Evolutionary conservation across 2,113 vertebrate genomes (phyloP).

Genomic region (Phylloscopus trochilus): DNA sequence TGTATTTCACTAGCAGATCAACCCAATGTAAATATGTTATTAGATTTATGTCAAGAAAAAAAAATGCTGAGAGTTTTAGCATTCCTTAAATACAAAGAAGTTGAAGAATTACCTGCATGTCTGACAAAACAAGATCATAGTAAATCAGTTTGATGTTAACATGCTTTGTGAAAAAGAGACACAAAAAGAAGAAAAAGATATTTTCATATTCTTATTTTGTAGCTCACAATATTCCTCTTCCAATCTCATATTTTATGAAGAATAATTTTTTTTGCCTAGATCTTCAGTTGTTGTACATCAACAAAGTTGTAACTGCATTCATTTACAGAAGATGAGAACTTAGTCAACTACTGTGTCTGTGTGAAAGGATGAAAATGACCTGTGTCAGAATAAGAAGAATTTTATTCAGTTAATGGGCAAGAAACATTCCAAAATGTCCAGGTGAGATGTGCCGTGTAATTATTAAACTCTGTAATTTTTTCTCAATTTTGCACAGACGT

Average conservation of each 20-base stretch:
- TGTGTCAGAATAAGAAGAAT: background rate
- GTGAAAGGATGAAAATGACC: background rate
- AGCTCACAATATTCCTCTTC: background rate
- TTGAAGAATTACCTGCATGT: background rate
- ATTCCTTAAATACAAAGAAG: background rate
- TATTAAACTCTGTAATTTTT: background rate
- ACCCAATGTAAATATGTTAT: background rate
- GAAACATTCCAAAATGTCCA: background rate
- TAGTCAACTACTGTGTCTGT: background rate
- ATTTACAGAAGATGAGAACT: background rate
- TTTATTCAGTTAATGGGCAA: background rate
- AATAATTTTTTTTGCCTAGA: background rate
- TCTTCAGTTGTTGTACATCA: background rate
- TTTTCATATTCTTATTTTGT: background rate
- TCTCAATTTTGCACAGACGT: background rate
- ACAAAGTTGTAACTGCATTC: background rate
- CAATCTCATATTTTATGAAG: background rate
- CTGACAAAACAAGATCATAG: background rate
- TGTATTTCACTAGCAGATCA: background rate
- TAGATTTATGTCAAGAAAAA: background rate
- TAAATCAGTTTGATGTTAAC: background rate
- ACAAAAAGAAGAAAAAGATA: background rate
- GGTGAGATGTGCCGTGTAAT: background rate
- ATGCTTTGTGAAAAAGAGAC: background rate
- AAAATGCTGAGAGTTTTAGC: background rate